Percentiles rank a stretch among this genome's conserved stretches.
These are phyloP conservation scores for Drosophila nr. perissopoda DNA, from an alignment of 2,888 invertebrate species.

Conservation along the genomic window DNA sequence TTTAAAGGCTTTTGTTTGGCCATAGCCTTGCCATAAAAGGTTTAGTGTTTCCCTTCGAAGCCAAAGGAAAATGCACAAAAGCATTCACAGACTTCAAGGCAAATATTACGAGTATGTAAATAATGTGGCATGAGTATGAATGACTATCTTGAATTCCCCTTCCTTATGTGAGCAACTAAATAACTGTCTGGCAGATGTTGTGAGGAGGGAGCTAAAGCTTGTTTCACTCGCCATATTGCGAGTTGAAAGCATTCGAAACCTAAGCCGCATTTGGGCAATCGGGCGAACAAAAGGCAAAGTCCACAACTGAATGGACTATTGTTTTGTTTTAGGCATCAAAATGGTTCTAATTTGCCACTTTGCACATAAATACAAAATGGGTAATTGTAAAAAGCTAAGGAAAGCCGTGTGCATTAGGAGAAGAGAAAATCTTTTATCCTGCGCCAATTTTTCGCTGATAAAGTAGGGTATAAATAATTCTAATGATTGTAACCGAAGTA, in stretches of 20 bases:
- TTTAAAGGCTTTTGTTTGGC: conserved; percentile 67
- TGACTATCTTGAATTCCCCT: conserved; percentile 23
- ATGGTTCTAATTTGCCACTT: conserved; percentile 76
- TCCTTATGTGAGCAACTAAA: conserved; percentile 31
- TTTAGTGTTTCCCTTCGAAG: conserved; percentile 65
- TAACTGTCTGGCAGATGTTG: conserved; percentile 19
- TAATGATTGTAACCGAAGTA: not conserved
- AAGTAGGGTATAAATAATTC: not conserved
- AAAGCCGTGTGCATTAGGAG: conserved; percentile 10
- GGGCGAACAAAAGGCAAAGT: conserved; percentile 43
- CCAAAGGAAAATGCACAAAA: conserved; percentile 43
- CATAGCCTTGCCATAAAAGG: conserved; percentile 61
- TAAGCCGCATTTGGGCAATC: conserved; percentile 74
- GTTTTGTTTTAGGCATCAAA: conserved; percentile 67
- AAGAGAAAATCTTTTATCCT: conserved; percentile 25
- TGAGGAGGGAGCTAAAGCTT: not conserved
- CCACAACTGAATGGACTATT: conserved; percentile 60
- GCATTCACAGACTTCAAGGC: conserved; percentile 44
- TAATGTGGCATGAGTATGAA: conserved; percentile 40
- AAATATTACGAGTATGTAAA: conserved; percentile 66
- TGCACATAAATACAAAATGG: conserved; percentile 33
- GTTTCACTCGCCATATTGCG: conserved; percentile 25
- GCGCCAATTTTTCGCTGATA: not conserved
- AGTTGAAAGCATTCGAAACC: conserved; percentile 30
- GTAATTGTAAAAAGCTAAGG: conserved; percentile 7